phyloP scores from a whole-genome alignment of 2,113 vertebrate species.

The Holacanthus passer region DNA sequence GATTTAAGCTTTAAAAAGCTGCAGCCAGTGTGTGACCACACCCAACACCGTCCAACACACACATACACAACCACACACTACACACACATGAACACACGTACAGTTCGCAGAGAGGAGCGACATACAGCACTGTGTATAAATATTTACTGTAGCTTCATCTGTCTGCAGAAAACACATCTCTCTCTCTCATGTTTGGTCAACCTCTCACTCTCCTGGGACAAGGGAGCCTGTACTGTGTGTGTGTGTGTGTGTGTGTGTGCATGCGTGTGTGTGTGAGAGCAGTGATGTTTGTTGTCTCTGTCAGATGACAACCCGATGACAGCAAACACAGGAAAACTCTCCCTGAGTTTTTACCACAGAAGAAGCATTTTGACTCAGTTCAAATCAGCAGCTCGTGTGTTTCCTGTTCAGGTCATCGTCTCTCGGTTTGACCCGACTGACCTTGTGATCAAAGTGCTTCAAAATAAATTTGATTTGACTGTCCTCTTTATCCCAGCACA shows the following conservation, averaged over 20 bases:
- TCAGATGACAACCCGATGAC: not conserved
- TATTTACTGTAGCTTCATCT: conserved; percentile 62
- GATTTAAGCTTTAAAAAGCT: not conserved
- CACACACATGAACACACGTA: not conserved
- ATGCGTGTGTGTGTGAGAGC: not conserved
- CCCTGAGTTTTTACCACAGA: not conserved
- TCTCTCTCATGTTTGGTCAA: conserved; percentile 23
- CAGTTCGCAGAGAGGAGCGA: not conserved
- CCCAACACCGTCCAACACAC: not conserved
- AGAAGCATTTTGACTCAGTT: not conserved
- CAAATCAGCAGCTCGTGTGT: not conserved
- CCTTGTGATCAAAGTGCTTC: not conserved
- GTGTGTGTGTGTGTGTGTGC: conserved; percentile 16
- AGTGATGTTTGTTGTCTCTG: conserved; percentile 27
- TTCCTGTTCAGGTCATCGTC: not conserved
- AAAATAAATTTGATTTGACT: not conserved
- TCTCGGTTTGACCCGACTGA: not conserved
- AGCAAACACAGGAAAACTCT: conserved; percentile 6
- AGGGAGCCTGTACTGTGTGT: not conserved
- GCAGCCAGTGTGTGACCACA: not conserved
- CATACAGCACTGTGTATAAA: conserved; percentile 52
- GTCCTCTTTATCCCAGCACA: not conserved
- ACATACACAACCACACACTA: not conserved
- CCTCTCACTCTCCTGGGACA: conserved; percentile 12
- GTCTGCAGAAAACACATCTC: conserved; percentile 34